Evolutionary conservation across 2,113 vertebrate genomes (phyloP), one percentile per base, ranked within the genome.

Genomic region (Dipodomys spectabilis): DNA sequence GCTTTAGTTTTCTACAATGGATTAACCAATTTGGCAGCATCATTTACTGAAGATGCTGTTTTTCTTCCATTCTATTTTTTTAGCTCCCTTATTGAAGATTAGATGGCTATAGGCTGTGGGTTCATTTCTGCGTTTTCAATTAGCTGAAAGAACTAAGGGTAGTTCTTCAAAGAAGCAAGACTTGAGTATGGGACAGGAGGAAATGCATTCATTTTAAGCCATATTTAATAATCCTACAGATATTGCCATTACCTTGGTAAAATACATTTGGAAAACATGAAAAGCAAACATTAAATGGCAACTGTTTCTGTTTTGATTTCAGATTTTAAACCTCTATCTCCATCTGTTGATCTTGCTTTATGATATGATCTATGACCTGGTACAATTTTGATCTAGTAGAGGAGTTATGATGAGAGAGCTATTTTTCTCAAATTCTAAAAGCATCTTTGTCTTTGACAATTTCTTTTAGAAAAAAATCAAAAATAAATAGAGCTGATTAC

Each of bases 401-500:
- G 80, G 15, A 95, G 92, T 95, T 73, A 45, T 96, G 72, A 94
- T 94, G 95, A 96, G 82, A 30, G 92, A 96, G 82, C 86, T 92
- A 80, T 85, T 96, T 97, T 93, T 94, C 89, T 95, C 78, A 85
- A 93, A 94, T 92, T 32, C 71, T 95, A 93, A 94, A 80, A 91
- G 35, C 39, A 67, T 92, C 65, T 93, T 95, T 91, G 53, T 93
- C 84, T 95, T 96, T 95, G 69, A 94, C 69, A 83, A 85, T 96
- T 95, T 96, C 90, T 94, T 96, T 95, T 94, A 91, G 89, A 1
- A 94, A 96, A 94, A 92, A 94, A 73, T 81, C 10, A 83, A 92
- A 96, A 97, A 97, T 96, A 96, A 96, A 96, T 80, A 95, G 71
- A 45, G 28, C 81, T 94, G 89, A 97, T 97, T 96, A 94, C 74